Base-by-base conservation (phyloP, 2,797 vertebrate species). In the Nasua narica region DNA sequence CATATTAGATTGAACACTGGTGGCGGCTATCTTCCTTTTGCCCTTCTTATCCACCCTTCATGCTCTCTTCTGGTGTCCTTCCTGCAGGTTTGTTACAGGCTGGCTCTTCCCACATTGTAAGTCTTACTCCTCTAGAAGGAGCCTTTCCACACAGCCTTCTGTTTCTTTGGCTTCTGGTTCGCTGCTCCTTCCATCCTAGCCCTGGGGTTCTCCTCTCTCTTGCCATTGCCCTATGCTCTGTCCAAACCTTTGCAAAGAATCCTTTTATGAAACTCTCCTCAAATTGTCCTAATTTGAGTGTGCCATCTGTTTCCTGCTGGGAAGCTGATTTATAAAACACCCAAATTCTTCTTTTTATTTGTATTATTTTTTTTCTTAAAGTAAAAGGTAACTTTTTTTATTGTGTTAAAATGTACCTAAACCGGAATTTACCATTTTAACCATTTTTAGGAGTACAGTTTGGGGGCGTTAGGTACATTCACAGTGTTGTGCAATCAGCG, bases 271-370 rank as follows among this genome's bases (percentile, higher is more conserved):
- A 89, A 48, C 27, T 69, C 37, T 85, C 43, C 46, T 97, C 76
- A 81, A 77, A 65, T 76, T 90, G 87, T 72, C 58, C 90, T 93
- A 72, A 86, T 94, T 88, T 90, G 65, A 92, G 37, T 37, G 43
- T 89, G 86, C 54, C 74, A 69, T 95, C 79, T 93, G 78, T 96
- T 82, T 90, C 90, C 50, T 72, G 16, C 40, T 78, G 78, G 74
- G 83, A 93, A 91, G 84, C 46, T 78, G 43, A 87, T 27, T 52
- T 43, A 93, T 58, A 94, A 77, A 95, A 91, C 5, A 67, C 40
- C 6, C 29, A 29, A 58, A 48, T 86, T 91, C 35, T 94, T 70
- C 43, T 70, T 67, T 83, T 46, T 72, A 43, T 85, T 90, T 70
- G 1, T 70, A 25, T 69, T 76, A 19, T 54, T 92, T 67, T 86